Conservation (phyloP, 2,113 vertebrate genomes). For the Castor canadensis region DNA sequence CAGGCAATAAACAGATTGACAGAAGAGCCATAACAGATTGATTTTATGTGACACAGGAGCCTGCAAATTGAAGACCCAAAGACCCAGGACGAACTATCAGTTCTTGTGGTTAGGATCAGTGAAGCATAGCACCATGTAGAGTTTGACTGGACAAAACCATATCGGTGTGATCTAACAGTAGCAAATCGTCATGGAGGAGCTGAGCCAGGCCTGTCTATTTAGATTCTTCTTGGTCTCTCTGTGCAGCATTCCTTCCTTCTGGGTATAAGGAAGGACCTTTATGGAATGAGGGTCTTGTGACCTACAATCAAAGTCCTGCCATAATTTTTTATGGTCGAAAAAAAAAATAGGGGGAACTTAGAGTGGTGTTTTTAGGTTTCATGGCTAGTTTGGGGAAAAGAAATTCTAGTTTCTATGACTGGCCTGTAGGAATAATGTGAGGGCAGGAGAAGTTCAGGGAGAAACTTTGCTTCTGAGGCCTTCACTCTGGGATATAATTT, state of each 20-base stretch:
- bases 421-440: background rate
- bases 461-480: background rate
- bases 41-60: background rate
- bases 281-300: background rate
- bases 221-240: background rate
- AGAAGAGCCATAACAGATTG: background rate
- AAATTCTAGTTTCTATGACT: background rate
- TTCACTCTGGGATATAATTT: no score
- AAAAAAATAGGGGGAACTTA: background rate
- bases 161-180: background rate
- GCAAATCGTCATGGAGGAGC: background rate
- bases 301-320: background rate
- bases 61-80: background rate
- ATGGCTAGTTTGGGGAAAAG: background rate
- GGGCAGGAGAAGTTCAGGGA: background rate
- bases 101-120: background rate
- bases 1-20: background rate
- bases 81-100: background rate
- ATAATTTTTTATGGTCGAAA: background rate
- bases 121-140: background rate
- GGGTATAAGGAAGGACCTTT: background rate
- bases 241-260: background rate
- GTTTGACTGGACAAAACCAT: no score
- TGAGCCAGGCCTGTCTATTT: no score
- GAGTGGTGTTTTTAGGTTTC: background rate